These are phyloP conservation scores for Alosa alosa DNA, from an alignment of 2,113 vertebrate species.

Conservation along the genomic window DNA sequence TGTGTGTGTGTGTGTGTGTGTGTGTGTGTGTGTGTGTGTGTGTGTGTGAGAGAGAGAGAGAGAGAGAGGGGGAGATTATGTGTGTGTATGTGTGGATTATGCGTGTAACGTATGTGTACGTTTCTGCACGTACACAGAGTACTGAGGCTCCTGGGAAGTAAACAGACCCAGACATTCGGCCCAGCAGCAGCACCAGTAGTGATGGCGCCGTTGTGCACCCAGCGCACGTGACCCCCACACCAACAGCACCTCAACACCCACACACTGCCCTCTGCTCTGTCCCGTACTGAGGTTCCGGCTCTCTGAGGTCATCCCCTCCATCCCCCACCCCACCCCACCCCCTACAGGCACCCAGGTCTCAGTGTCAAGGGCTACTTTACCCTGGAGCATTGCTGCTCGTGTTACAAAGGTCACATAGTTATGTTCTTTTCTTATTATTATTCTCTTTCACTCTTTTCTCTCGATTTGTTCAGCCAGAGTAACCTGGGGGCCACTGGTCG, in stretches of 20 bases:
- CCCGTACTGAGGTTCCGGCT: background rate
- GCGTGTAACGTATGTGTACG: no score
- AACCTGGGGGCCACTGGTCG: background rate
- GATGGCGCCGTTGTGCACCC: no score
- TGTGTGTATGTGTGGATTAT: background rate
- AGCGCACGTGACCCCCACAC: background rate
- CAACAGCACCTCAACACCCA: background rate
- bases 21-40: background rate
- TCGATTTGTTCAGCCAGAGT: background rate
- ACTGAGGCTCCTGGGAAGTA: background rate
- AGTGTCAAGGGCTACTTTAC: background rate
- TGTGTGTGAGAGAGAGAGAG: no score
- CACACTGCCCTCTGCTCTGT: background rate
- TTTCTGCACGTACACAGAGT: background rate
- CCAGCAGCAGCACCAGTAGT: background rate
- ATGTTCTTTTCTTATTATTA: background rate
- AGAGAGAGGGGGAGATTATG: background rate
- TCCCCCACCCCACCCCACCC: background rate
- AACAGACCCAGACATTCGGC: background rate
- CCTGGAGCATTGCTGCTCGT: background rate
- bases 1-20: background rate
- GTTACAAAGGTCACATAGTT: slow-evolving; percentile 14
- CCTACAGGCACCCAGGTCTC: background rate
- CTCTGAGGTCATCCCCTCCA: background rate
- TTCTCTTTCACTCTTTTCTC: background rate